phyloP scores from a whole-genome alignment of 2,888 invertebrate species.

The Eilema griseolum region DNA sequence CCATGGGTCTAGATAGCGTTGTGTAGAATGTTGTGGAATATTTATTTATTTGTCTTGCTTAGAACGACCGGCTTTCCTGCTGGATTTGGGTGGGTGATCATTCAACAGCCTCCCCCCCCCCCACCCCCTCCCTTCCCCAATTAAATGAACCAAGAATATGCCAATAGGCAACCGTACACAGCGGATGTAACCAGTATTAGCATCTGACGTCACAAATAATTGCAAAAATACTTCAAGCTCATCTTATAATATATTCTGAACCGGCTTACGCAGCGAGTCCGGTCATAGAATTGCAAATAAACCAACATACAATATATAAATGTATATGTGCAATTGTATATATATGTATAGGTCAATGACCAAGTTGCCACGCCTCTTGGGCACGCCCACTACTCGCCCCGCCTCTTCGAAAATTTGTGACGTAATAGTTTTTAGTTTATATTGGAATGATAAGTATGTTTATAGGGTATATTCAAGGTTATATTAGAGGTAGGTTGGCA shows the following conservation, averaged over 20 bases:
- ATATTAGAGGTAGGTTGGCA: background rate
- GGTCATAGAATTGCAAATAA: conserved; percentile 78
- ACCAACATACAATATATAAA: conserved; percentile 59
- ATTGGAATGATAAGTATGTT: conserved; percentile 8
- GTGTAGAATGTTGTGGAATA: no score
- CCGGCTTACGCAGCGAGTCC: conserved; percentile 10
- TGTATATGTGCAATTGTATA: conserved; percentile 34
- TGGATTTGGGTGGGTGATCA: no score
- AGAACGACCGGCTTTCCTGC: no score
- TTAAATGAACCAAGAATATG: background rate
- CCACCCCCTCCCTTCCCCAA: no score
- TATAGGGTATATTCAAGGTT: conserved; percentile 18
- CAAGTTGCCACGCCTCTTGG: conserved; percentile 70
- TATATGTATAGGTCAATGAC: conserved; percentile 67
- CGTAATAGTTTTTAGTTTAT: conserved; percentile 43
- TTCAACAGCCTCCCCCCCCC: background rate
- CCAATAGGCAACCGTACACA: background rate
- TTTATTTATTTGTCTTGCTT: no score
- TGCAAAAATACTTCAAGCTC: background rate
- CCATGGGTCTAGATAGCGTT: no score
- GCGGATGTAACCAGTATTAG: background rate
- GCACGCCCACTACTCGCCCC: conserved; percentile 71
- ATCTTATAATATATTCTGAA: conserved; percentile 15
- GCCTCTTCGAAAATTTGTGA: conserved; percentile 65
- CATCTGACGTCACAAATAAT: background rate